Conservation (phyloP, 2,113 vertebrate genomes). For the Abramis brama region DNA sequence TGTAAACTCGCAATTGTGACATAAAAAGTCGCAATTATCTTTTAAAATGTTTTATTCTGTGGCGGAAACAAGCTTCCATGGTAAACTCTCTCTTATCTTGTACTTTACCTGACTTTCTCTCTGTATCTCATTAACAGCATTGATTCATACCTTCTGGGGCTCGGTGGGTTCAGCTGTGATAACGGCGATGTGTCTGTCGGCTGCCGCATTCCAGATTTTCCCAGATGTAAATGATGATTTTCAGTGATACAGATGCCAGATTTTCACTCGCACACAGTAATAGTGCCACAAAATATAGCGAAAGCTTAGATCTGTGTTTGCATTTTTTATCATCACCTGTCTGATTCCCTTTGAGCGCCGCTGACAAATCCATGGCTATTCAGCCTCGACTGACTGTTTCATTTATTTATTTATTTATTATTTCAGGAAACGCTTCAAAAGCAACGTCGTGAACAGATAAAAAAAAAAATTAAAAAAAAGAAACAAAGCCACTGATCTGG, state of each 20-base stretch:
- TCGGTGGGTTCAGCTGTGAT: background rate
- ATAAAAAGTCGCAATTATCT: too few species aligned
- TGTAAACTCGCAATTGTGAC: too few species aligned
- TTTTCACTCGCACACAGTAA: conserved; percentile 4
- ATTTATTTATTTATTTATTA: conserved; percentile 19
- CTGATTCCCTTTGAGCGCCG: conserved; percentile 25
- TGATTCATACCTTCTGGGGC: background rate
- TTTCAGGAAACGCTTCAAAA: conserved; percentile 29
- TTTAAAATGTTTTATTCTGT: too few species aligned
- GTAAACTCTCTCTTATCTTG: conserved; percentile 27
- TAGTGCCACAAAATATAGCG: background rate
- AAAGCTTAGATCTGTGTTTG: conserved; percentile 41
- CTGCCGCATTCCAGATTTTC: conserved; percentile 11
- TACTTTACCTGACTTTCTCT: background rate
- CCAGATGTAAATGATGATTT: background rate
- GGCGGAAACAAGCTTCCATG: too few species aligned
- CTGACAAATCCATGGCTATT: conserved; percentile 40
- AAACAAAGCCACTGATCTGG: conserved; percentile 9
- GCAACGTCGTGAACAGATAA: background rate
- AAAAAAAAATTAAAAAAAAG: conserved; percentile 6
- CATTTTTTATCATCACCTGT: conserved; percentile 48
- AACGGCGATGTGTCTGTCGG: background rate
- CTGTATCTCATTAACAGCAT: conserved; percentile 13
- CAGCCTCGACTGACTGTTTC: conserved; percentile 17
- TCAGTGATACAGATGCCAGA: conserved; percentile 9